A percentile compares a stretch with the other conserved stretches of the same genome.
Conservation (phyloP, 2,113 vertebrate genomes). For the Agelaius tricolor region DNA sequence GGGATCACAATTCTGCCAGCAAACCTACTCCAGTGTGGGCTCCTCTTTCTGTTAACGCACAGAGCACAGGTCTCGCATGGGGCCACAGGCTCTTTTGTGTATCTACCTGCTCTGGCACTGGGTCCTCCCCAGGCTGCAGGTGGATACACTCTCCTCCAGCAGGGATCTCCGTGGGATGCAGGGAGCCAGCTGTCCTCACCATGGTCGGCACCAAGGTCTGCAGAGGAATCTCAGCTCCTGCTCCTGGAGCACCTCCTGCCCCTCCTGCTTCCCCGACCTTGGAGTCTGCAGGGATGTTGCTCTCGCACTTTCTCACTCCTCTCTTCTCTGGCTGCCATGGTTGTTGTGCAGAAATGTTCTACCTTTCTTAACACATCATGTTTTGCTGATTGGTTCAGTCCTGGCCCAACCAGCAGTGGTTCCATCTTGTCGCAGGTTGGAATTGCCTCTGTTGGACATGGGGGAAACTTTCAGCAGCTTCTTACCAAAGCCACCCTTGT, state of each 20-base stretch:
- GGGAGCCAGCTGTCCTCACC: rapidly evolving
- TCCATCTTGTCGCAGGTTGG: not conserved
- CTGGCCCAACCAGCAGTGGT: not conserved
- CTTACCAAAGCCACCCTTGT: not conserved
- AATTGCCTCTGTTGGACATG: not conserved
- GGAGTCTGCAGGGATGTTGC: not conserved
- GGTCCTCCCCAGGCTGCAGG: not conserved
- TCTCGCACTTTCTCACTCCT: not conserved
- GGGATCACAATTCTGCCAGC: not conserved
- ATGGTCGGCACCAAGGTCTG: not conserved
- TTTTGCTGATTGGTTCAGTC: not conserved
- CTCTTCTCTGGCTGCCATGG: not conserved
- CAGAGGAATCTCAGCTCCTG: not conserved
- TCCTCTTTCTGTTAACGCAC: not conserved
- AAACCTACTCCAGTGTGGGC: not conserved
- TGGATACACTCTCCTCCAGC: not conserved
- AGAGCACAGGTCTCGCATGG: not conserved
- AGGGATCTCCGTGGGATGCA: not conserved
- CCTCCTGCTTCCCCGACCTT: not conserved
- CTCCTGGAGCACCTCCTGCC: not conserved
- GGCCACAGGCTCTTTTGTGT: not conserved
- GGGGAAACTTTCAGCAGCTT: not conserved
- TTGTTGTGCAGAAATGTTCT: not conserved
- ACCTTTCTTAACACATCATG: not conserved
- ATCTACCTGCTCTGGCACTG: not conserved